Evolutionary conservation across 2,888 invertebrate genomes (phyloP).

Genomic region (Plusia festucae): DNA sequence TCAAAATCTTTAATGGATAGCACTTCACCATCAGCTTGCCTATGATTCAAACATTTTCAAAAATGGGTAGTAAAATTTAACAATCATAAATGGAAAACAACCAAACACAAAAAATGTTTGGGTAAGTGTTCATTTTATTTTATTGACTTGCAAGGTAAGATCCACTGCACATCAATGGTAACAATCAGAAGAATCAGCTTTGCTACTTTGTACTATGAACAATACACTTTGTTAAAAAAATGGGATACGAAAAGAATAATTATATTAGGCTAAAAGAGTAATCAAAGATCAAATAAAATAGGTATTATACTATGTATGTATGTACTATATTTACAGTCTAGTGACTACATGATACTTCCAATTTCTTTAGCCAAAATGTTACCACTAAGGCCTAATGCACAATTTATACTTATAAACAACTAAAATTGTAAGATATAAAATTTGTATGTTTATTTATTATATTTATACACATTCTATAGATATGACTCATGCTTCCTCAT

Average conservation of each 20-base stretch:
- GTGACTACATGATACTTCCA: too few relatives aligned
- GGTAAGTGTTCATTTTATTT: not conserved
- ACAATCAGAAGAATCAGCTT: not conserved
- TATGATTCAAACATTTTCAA: not conserved
- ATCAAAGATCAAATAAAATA: too few relatives aligned
- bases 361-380: too few relatives aligned
- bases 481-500: too few relatives aligned
- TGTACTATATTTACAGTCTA: too few relatives aligned
- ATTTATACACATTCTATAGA: too few relatives aligned
- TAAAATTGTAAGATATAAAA: too few relatives aligned
- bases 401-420: not conserved
- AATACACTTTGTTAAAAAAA: too few relatives aligned
- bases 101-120: not conserved
- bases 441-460: not conserved
- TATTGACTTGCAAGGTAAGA: not conserved
- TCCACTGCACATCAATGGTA: not conserved
- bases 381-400: not conserved
- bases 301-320: too few relatives aligned
- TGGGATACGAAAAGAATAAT: too few relatives aligned
- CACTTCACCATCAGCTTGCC: slow-evolving; percentile 12
- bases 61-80: slow-evolving; percentile 4
- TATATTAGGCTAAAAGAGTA: too few relatives aligned
- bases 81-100: not conserved
- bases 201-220: not conserved
- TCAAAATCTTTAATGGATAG: slow-evolving; percentile 34